A percentile compares a stretch with the other conserved stretches of the same genome.
Conservation (phyloP, 2,888 invertebrate genomes). For the Tachina lurida region DNA sequence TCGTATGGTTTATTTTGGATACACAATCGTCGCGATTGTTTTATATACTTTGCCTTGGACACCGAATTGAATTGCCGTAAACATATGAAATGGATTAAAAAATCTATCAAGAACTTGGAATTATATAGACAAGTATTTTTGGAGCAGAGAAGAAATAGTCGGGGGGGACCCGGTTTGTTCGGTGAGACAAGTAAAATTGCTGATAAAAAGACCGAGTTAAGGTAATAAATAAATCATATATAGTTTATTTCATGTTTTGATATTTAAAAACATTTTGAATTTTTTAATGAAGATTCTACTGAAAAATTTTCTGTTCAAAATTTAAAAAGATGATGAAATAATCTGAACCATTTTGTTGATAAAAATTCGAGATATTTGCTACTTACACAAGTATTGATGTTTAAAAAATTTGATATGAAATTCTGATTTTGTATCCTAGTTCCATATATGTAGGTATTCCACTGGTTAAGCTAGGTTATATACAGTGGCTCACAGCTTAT, state of each 20-base stretch:
- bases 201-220: conserved; percentile 50
- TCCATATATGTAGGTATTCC: no score
- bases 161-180: conserved; percentile 74
- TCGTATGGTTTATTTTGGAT: conserved; percentile 83
- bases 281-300: no score
- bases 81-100: conserved; percentile 83
- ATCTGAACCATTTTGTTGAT: no score
- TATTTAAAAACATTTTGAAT: no score
- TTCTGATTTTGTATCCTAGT: no score
- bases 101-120: conserved; percentile 82
- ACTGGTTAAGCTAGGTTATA: no score
- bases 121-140: conserved; percentile 81
- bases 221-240: conserved; percentile 48
- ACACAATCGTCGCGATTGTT: conserved; percentile 82
- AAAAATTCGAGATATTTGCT: no score
- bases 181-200: not conserved
- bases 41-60: conserved; percentile 82
- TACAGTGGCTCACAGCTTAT: no score
- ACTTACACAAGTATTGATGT: no score
- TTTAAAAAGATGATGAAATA: no score
- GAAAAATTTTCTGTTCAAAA: no score
- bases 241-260: not conserved
- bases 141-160: conserved; percentile 79
- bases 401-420: no score
- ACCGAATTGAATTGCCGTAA: conserved; percentile 79